Conservation (phyloP, 2,888 invertebrate species). For the Watsonalla binaria region DNA sequence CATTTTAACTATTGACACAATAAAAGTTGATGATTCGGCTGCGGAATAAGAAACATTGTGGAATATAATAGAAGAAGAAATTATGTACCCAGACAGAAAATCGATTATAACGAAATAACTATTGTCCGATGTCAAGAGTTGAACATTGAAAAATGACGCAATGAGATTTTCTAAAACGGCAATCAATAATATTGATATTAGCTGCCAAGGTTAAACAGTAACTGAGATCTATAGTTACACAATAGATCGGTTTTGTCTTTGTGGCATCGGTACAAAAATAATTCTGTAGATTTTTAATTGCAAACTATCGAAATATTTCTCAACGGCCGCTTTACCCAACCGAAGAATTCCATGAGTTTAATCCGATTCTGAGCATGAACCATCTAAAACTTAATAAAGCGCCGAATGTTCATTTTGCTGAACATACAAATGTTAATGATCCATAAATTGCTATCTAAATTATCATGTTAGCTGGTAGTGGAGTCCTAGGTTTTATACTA, state of each 20-base stretch:
- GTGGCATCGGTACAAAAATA: conserved; percentile 39
- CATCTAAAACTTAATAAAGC: conserved; percentile 1
- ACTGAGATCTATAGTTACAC: conserved; percentile 27
- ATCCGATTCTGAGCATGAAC: not conserved
- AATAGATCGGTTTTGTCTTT: conserved; percentile 34
- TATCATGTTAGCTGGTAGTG: no score
- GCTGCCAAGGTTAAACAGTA: conserved; percentile 31
- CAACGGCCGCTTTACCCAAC: conserved; percentile 6
- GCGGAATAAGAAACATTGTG: no score
- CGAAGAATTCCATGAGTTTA: not conserved
- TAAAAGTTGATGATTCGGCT: no score
- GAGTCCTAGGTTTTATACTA: no score
- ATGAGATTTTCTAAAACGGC: conserved; percentile 7
- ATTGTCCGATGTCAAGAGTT: no score
- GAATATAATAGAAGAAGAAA: no score
- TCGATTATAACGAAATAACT: no score
- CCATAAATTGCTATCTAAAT: no score
- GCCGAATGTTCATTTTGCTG: not conserved
- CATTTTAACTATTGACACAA: no score
- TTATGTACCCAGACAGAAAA: no score
- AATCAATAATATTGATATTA: conserved; percentile 10
- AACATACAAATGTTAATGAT: no score
- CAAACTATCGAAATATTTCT: conserved; percentile 13
- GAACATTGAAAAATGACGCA: not conserved
- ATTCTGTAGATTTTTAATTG: conserved; percentile 7